Evolutionary conservation across 2,797 vertebrate genomes (phyloP).

Genomic region (Heterohyrax brucei): DNA sequence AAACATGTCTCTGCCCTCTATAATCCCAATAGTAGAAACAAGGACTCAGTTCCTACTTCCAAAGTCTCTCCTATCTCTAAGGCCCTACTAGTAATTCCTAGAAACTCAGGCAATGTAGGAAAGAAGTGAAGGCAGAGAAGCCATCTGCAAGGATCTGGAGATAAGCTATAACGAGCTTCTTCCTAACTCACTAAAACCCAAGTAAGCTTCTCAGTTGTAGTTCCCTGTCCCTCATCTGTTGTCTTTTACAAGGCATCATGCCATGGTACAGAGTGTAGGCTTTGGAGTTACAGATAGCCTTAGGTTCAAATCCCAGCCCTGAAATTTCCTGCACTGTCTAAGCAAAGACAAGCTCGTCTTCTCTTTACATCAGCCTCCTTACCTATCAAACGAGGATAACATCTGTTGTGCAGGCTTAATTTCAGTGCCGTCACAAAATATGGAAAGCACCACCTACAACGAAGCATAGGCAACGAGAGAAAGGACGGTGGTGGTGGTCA

Average conservation of each 20-base stretch:
- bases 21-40: background rate
- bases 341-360: background rate
- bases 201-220: background rate
- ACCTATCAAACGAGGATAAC: background rate
- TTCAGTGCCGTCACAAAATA: background rate
- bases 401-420: background rate
- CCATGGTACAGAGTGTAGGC: accelerated
- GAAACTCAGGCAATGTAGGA: background rate
- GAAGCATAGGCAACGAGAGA: no score
- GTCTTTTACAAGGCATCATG: background rate
- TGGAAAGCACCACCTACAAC: background rate
- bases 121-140: background rate
- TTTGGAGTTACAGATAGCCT: background rate
- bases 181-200: background rate
- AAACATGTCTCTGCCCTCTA: background rate
- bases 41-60: background rate
- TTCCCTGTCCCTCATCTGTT: background rate
- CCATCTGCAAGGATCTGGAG: background rate
- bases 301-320: background rate
- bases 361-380: background rate
- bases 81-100: background rate
- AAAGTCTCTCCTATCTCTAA: background rate
- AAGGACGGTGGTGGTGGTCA: no score
- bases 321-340: background rate
- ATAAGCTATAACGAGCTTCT: background rate